These are phyloP conservation scores for Paramisgurnus dabryanus DNA, from an alignment of 2,113 vertebrate species.

Conservation along the genomic window DNA sequence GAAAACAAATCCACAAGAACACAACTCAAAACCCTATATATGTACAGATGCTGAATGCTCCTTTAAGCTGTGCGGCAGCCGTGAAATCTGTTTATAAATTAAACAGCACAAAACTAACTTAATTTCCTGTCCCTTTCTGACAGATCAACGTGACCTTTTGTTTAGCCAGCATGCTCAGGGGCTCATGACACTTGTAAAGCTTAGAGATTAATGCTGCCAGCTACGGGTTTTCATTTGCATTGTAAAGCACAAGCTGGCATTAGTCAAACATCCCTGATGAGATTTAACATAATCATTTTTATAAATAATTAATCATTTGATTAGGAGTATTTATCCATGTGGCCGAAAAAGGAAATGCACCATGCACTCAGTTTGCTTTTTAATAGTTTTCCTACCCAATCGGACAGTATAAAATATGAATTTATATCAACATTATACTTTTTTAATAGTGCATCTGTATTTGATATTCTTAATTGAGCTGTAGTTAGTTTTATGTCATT, in stretches of 20 bases:
- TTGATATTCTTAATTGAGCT: no score
- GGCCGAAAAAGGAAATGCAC: background rate
- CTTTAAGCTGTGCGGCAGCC: background rate
- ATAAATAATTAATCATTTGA: constrained; percentile 24
- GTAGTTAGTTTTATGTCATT: no score
- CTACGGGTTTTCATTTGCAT: constrained; percentile 25
- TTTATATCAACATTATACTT: background rate
- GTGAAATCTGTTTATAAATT: background rate
- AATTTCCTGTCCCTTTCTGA: constrained; percentile 5
- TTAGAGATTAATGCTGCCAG: constrained; percentile 16
- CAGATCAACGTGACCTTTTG: constrained; percentile 23
- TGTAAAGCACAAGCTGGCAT: constrained; percentile 28
- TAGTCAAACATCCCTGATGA: constrained; percentile 36
- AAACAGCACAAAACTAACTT: background rate
- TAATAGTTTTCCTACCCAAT: background rate
- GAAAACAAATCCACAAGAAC: background rate
- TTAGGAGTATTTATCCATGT: background rate
- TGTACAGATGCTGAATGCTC: background rate
- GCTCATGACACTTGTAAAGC: constrained; percentile 20
- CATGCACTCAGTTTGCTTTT: background rate
- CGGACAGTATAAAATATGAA: background rate
- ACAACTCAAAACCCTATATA: background rate
- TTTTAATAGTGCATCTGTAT: background rate
- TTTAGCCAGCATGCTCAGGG: constrained; percentile 9
- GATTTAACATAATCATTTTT: constrained; percentile 18